Base-by-base conservation (phyloP, 2,797 vertebrate species). In the Meda fulgida region DNA sequence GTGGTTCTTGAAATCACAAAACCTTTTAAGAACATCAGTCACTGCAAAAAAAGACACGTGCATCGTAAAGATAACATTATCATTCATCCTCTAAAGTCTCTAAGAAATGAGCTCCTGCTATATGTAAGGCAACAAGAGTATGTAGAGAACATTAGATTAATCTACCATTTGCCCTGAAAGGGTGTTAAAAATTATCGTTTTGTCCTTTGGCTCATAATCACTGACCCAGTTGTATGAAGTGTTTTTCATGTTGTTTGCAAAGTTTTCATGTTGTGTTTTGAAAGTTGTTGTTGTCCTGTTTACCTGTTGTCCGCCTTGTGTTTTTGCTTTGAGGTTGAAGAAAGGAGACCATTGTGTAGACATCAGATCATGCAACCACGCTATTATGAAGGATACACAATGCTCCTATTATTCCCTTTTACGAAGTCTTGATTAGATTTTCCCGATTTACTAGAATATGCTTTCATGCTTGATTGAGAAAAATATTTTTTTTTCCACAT, bases 201-300 rank as follows among this genome's bases (percentile, higher is more conserved):
- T 55, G 21, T 36, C 11, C 40, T 72, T 63, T 46, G 69, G 3
- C 38, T 46, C 26, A 34, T 63, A 19, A 73, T 63, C 26, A 46
- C 26, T 78, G 19, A 43, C 63, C 63, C 78, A 36, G 26, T 53
- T 66, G n/a, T 77, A 23, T 53, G 7, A 83, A 53, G n/a, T 71
- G 26, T 70, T 26, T 79, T 46, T 46, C 36, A 55, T 79, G 11
- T 63, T 60, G 69, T 73, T 80, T 65, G 29, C 69, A n/a, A n/a
- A n/a, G n/a, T 26, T 79, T 46, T 46, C 36, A 55, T 79, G 11
- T 63, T 60, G 69, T 73, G n/a, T 80, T 65, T 23, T 55, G 58
- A 53, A 85, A 79, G 53, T 51, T 71, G 83, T 46, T 69, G 36
- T 82, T 73, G 53, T 48, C 19, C 46, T 40, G 23, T 83, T 83